Base-by-base conservation (phyloP, 1,140 invertebrate genomes). In the Rhyzopertha dominica region DNA sequence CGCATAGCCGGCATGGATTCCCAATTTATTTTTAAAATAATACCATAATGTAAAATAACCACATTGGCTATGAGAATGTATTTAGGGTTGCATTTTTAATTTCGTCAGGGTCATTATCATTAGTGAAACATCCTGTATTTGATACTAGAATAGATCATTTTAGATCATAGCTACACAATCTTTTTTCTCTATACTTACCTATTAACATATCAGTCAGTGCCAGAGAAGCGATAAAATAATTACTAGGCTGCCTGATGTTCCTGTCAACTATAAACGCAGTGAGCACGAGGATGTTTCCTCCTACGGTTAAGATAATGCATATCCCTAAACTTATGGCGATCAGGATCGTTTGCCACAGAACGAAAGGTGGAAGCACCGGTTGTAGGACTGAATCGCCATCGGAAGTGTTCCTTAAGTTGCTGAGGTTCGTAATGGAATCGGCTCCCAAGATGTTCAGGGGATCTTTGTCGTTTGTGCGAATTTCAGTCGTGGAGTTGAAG, bases 181-280 rank as follows among this genome's bases (percentile, higher is more conserved):
- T n/a, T n/a, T n/a, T n/a, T n/a, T n/a, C n/a, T n/a, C n/a, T n/a
- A n/a, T 65, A 67, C 75, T 79, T 69, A 80, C 97, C 97, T 68
- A 99, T 99, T 43, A 99, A 78, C 72, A 99, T 83, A 73, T 99
- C 97, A 8, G 95, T 98, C 20, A 95, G 90, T 16, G 97, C 96
- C 28, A 99, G 76, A 0, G 95, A 98, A 2, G 94, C 95, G 38
- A 99, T 98, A 73, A 99, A 99, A 73, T 98, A 99, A 73, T 99
- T 99, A 63, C 92, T 96, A 2, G 97, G 96, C 62, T 99, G 95
- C 30, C 97, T 80, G 59, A 99, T 99, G 41, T 88, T 88, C 43
- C 95, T 78, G 67, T 99, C 97, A 17, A 99, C 87, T 40, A 96
- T 87, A 71, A 99, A 99, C 16, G 95, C 91, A 23, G 98, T 67